Evolutionary conservation across 2,888 invertebrate species (phyloP).

Genomic region (Rhorus exstirpatorius): DNA sequence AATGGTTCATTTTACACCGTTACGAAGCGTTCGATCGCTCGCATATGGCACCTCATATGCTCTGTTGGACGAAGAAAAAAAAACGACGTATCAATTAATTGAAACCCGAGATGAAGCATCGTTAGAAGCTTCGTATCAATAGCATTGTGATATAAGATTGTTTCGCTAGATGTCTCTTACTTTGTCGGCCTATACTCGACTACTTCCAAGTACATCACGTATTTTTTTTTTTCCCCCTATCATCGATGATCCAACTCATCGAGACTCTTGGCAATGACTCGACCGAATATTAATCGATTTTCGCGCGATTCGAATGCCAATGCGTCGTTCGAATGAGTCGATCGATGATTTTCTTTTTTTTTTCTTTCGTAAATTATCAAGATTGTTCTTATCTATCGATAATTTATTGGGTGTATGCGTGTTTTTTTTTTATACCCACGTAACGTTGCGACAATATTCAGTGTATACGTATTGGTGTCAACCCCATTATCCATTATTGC

Average conservation of each 20-base stretch:
- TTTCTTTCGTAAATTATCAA: slow-evolving; percentile 17
- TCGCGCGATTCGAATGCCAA: slow-evolving; percentile 21
- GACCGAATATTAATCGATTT: not conserved
- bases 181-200: slow-evolving; percentile 41
- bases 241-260: slow-evolving; percentile 15
- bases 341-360: slow-evolving; percentile 52
- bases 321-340: slow-evolving; percentile 46
- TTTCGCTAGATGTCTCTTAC: slow-evolving; percentile 44
- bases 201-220: slow-evolving; percentile 8
- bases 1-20: not conserved
- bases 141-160: slow-evolving; percentile 26
- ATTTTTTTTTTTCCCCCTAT: slow-evolving; percentile 13
- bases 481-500: slow-evolving; percentile 64
- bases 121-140: slow-evolving; percentile 45
- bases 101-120: slow-evolving; percentile 32
- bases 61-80: slow-evolving; percentile 5
- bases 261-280: slow-evolving; percentile 34
- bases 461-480: slow-evolving; percentile 44
- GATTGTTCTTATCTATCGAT: slow-evolving; percentile 39
- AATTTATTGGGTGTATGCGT: slow-evolving; percentile 61
- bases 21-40: not conserved
- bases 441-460: slow-evolving; percentile 24
- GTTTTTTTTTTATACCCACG: slow-evolving; percentile 45
- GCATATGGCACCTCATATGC: slow-evolving; percentile 43
- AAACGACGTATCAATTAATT: slow-evolving; percentile 18